Conservation (phyloP, 2,797 vertebrate genomes). For the Argyrosomus regius region DNA sequence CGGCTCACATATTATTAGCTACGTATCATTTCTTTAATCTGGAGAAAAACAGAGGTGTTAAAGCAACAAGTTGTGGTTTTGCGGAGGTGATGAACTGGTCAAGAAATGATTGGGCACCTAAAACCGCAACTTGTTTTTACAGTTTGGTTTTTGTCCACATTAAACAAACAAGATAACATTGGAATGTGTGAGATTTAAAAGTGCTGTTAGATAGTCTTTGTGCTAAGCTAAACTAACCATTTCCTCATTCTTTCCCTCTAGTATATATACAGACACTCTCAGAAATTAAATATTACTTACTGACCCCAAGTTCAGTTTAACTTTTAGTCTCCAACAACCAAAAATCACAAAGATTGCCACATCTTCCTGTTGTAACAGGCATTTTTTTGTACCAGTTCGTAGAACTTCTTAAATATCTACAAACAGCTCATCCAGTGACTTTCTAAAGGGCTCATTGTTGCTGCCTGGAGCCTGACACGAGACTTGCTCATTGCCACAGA, state of each 20-base stretch:
- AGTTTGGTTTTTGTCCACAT: neutral
- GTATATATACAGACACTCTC: neutral
- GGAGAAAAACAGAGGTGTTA: too few relatives aligned
- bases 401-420: conserved; percentile 1
- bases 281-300: neutral
- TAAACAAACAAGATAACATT: neutral
- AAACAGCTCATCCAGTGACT: conserved; percentile 4
- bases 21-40: too few relatives aligned
- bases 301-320: neutral
- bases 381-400: neutral
- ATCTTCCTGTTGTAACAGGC: neutral
- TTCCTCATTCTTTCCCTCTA: neutral
- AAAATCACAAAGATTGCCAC: neutral
- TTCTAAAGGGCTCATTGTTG: conserved; percentile 11
- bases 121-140: neutral
- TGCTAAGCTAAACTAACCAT: neutral
- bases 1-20: too few relatives aligned
- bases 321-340: neutral
- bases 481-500: conserved; percentile 30
- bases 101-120: neutral
- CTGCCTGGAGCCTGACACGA: conserved; percentile 9
- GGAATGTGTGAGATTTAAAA: neutral
- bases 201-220: neutral
- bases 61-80: neutral
- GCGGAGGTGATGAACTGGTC: neutral